Evolutionary conservation across 2,113 vertebrate genomes (phyloP).

Genomic region (Silurus asotus): DNA sequence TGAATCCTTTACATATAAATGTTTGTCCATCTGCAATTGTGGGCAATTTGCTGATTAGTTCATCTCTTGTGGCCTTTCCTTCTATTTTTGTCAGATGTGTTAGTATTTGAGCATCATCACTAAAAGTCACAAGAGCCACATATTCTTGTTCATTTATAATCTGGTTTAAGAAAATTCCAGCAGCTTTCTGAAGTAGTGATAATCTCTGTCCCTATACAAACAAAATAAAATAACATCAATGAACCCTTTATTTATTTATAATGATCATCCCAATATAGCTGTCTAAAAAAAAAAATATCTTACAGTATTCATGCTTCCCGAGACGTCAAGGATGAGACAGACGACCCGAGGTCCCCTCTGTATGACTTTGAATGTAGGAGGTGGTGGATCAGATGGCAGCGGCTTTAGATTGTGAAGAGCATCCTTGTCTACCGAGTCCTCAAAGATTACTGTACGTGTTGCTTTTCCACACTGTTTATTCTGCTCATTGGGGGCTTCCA

Average conservation of each 20-base stretch:
- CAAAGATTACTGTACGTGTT: slow-evolving; percentile 65
- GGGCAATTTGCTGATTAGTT: slow-evolving; percentile 28
- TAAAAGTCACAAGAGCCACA: slow-evolving; percentile 63
- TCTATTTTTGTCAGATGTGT: slow-evolving; percentile 20
- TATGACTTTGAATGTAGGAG: slow-evolving; percentile 58
- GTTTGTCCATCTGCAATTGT: fast-evolving
- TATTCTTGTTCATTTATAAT: slow-evolving; percentile 62
- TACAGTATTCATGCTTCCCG: slow-evolving; percentile 60
- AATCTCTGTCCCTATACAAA: slow-evolving; percentile 49
- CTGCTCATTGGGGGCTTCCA: slow-evolving; percentile 69
- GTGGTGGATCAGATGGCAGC: slow-evolving; percentile 37
- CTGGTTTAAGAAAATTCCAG: slow-evolving; percentile 67
- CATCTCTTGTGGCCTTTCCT: slow-evolving; percentile 8
- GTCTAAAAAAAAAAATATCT: too few relatives aligned
- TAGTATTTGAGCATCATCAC: not conserved
- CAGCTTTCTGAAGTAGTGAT: slow-evolving; percentile 60
- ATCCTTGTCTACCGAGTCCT: slow-evolving; percentile 56
- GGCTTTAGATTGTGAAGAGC: slow-evolving; percentile 43
- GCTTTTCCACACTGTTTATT: slow-evolving; percentile 69
- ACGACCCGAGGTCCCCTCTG: slow-evolving; percentile 59
- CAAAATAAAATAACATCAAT: not conserved
- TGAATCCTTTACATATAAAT: slow-evolving; percentile 36
- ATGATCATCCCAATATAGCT: too few relatives aligned
- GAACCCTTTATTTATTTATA: not conserved
- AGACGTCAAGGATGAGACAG: slow-evolving; percentile 72